Evolutionary conservation across 2,888 invertebrate species (phyloP), one percentile per base, ranked within the genome.

Genomic region (Cataglyphis livida): DNA sequence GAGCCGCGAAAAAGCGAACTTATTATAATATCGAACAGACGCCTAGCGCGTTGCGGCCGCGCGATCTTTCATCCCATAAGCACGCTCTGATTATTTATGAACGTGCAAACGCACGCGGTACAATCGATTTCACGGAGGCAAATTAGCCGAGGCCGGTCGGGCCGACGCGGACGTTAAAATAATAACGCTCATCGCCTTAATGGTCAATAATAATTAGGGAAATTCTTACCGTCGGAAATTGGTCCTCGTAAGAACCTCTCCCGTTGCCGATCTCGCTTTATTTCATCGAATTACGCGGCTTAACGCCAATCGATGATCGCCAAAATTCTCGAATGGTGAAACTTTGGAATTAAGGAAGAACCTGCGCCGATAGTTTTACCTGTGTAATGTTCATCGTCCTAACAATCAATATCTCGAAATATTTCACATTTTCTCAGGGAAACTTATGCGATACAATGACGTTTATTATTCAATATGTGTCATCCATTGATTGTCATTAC

Each of bases 161-260:
- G 88, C 90, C 90, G 91, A 92, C 81, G 85, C 90, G 90, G 88
- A 88, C 92, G 91, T 93, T 93, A 93, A 93, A 94, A 93, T 94
- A 94, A 94, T 94, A 93, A 93, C 92, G 90, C 90, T 91, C 93
- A 91, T 94, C 89, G 90, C 87, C 92, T 93, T 93, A 93, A 94
- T 93, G 91, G 91, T 90, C 88, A 91, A 91, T 92, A 92, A 93
- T 94, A 93, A 94, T 94, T 93, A 93, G 93, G 92, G 92, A 93
- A 94, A 93, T 93, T 93, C 91, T 91, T 91, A 88, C 86, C 78
- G 61, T 44, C 59, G 87, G 87, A 91, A 91, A 91, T 93, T 90
- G 86, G 85, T 85, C 81, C 84, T 84, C 76, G 81, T 75, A 59
- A 57, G 61, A 44, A 44, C 71, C 71, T 73, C 81, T 57, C 81